phyloP scores from a whole-genome alignment of 2,797 vertebrate genomes.

The Selene dorsalis region DNA sequence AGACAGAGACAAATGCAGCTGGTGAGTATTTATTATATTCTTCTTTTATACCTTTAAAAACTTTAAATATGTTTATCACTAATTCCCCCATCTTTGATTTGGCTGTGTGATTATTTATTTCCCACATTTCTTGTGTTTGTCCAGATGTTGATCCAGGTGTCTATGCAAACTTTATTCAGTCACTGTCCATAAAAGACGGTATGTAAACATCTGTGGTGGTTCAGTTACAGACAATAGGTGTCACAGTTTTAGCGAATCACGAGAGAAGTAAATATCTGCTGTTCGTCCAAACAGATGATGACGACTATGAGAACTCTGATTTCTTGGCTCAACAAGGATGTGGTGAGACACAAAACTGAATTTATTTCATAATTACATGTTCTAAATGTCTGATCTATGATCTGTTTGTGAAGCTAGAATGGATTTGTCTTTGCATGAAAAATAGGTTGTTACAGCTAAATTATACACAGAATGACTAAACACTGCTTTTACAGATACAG shows the following conservation, averaged over 20 bases:
- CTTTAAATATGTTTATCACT: too few species aligned
- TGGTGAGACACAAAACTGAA: background rate
- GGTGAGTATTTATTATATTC: constrained; percentile 20
- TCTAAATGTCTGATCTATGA: background rate
- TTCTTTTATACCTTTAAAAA: background rate
- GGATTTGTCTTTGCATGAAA: too few species aligned
- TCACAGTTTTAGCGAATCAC: background rate
- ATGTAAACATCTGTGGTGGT: background rate
- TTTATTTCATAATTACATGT: background rate
- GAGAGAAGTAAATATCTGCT: background rate
- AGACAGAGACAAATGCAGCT: fast-evolving
- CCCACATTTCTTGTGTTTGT: background rate
- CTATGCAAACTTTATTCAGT: constrained; percentile 60
- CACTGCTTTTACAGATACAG: too few species aligned
- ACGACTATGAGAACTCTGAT: constrained; percentile 73
- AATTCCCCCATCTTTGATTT: background rate
- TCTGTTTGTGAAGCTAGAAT: background rate
- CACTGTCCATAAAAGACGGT: constrained; percentile 40
- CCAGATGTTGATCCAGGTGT: constrained; percentile 14
- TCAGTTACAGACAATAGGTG: background rate
- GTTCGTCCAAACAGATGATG: constrained; percentile 52
- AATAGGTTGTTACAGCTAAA: too few species aligned
- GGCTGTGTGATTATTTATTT: background rate
- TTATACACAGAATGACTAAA: too few species aligned
- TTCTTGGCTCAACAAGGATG: constrained; percentile 47